Conservation (phyloP, 2,113 vertebrate species). For the Perca flavescens region DNA sequence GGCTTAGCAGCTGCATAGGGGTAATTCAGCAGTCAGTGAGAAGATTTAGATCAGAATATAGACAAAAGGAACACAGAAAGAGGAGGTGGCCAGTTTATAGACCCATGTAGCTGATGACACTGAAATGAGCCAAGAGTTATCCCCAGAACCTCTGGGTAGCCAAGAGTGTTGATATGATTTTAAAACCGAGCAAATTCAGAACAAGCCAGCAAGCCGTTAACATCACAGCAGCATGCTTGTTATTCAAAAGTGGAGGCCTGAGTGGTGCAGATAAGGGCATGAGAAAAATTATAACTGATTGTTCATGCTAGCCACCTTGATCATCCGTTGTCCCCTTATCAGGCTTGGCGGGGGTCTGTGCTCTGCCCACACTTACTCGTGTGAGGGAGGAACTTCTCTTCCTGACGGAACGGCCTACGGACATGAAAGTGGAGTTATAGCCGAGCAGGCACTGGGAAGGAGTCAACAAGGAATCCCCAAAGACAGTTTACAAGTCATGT, state of each 20-base stretch:
- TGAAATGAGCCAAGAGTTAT: conserved; percentile 27
- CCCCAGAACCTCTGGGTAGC: conserved; percentile 26
- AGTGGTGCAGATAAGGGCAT: conserved; percentile 38
- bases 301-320: conserved; percentile 87
- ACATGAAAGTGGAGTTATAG: conserved; percentile 79
- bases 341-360: conserved; percentile 79
- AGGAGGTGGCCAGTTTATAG: conserved; percentile 1
- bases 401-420: conserved; percentile 87
- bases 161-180: conserved; percentile 9
- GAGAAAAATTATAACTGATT: conserved; percentile 47
- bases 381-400: conserved; percentile 91
- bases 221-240: conserved; percentile 59
- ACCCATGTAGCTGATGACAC: not conserved
- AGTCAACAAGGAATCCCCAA: conserved; percentile 56
- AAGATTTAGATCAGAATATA: not conserved
- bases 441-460: conserved; percentile 45
- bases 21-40: conserved; percentile 8
- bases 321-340: conserved; percentile 88
- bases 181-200: conserved; percentile 20
- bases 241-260: conserved; percentile 45
- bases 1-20: conserved; percentile 12
- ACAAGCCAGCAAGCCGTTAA: conserved; percentile 49
- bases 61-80: conserved; percentile 12
- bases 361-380: conserved; percentile 87
- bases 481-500: conserved; percentile 57